These are phyloP conservation scores for Scaptomyza hsui DNA, from an alignment of 1,140 invertebrate species.

Conservation along the genomic window DNA sequence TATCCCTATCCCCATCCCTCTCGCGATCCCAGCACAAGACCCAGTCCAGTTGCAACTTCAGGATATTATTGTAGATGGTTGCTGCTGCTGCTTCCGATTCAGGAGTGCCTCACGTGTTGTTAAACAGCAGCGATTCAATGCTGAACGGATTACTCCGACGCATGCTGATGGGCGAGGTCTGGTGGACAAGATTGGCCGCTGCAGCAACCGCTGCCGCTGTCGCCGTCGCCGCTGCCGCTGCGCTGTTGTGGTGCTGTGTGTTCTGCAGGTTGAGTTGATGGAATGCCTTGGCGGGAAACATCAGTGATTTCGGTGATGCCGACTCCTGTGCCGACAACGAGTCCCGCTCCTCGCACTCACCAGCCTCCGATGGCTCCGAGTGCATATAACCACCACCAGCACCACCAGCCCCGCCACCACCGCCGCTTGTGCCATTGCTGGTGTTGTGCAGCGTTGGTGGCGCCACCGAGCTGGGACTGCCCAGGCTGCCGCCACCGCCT, in stretches of 20 bases:
- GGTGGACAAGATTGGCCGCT: slow-evolving; percentile 80
- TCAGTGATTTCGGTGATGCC: slow-evolving; percentile 59
- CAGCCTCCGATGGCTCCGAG: slow-evolving; percentile 46
- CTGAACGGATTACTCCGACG: slow-evolving; percentile 91
- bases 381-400: slow-evolving; percentile 21
- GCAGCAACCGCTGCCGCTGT: slow-evolving; percentile 59
- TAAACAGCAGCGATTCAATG: slow-evolving; percentile 91
- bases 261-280: slow-evolving; percentile 72
- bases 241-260: slow-evolving; percentile 51
- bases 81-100: neutral
- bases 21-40: neutral
- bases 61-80: too few species aligned
- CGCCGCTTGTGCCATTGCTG: slow-evolving; percentile 48
- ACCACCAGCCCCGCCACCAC: slow-evolving; percentile 16
- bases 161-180: slow-evolving; percentile 85
- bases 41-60: neutral
- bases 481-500: slow-evolving; percentile 81
- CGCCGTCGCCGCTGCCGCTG: slow-evolving; percentile 27
- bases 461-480: slow-evolving; percentile 74
- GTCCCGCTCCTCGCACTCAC: slow-evolving; percentile 56
- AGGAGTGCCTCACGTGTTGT: slow-evolving; percentile 87
- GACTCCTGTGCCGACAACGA: slow-evolving; percentile 24
- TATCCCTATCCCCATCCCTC: neutral
- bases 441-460: slow-evolving; percentile 45
- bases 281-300: slow-evolving; percentile 73